Percentiles rank a stretch among this genome's conserved stretches.
phyloP scores from a whole-genome alignment of 2,113 vertebrate species.

The Etheostoma spectabile region DNA sequence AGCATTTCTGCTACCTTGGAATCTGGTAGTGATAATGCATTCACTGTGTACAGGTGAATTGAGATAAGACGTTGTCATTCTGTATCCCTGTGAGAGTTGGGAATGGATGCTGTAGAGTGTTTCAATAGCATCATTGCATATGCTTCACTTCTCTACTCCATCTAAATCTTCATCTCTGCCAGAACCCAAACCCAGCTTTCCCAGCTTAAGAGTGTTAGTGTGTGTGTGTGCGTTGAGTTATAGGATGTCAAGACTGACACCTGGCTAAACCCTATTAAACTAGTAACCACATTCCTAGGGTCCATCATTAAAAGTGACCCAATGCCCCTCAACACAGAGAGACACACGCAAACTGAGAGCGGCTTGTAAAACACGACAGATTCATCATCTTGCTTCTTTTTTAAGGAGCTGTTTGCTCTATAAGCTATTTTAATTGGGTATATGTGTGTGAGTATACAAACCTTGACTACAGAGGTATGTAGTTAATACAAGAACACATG shows the following conservation, averaged over 20 bases:
- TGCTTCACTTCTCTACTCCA: not conserved
- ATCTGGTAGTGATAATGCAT: not conserved
- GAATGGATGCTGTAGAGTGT: constrained; percentile 5
- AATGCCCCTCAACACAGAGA: constrained; percentile 44
- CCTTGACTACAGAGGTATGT: constrained; percentile 23
- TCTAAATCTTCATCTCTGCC: constrained; percentile 5
- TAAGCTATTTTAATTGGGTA: constrained; percentile 30
- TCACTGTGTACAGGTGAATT: not conserved
- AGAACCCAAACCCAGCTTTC: not conserved
- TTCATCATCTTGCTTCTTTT: constrained; percentile 54
- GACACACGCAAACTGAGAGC: constrained; percentile 11
- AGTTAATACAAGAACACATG: constrained; percentile 9
- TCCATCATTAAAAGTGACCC: constrained; percentile 70
- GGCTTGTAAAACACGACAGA: constrained; percentile 65
- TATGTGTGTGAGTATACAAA: constrained; percentile 29
- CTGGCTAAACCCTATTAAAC: constrained; percentile 79
- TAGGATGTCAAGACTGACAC: constrained; percentile 74
- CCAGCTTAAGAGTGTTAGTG: not conserved
- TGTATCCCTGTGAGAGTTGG: not conserved
- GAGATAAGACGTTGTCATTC: constrained; percentile 12
- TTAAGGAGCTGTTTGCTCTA: constrained; percentile 37
- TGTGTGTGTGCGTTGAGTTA: constrained; percentile 66
- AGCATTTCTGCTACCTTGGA: not conserved
- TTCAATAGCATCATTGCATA: not conserved
- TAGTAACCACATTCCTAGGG: constrained; percentile 73